Base-by-base conservation (phyloP, 23 tunicate genomes). In the Clavelina lepadiformis region DNA sequence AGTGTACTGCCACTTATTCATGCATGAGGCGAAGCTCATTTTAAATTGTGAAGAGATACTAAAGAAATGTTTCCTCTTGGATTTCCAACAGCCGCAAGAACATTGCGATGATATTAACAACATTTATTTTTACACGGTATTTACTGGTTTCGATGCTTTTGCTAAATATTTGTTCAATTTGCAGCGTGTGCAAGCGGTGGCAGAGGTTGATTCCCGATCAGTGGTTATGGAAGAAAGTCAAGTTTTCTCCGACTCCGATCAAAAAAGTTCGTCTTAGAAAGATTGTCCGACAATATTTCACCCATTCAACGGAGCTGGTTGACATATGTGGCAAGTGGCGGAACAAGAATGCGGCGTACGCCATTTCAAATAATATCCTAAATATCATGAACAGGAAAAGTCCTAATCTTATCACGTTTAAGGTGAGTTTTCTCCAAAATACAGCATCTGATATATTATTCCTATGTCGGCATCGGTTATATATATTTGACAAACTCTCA, bases 141-240 rank as follows among this genome's bases (percentile, higher is more conserved):
- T n/a, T n/a, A 0, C 18, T 0, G 20, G 0, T 55, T 55, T 0
- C 20, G 15, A 22, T 0, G 27, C 27, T 19, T 15, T 19, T 0
- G 0, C 27, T n/a, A 0, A 13, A 19, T 21, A 28, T 33, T 31
- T 28, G 6, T 55, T 0, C 21, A 35, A n/a, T 51, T 62, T 52
- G 35, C 67, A 83, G 82, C 47, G 95, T 86, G 1, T 77, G 85
- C 76, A 86, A 86, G 51, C 85, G 64, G 11, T 86, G 85, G 95
- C 33, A 66, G 58, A 52, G 55, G 25, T 22, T 86, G 7, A 36
- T 71, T 21, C 27, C 54, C 22, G 95, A 86, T 58, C 65, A 60
- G 4, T 86, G 83, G 78, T 50, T 86, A 15, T 86, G 95, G 95
- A 86, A 38, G 51, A 58, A 72, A 23, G 85, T 78, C 23, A 47